A percentile compares a stretch with the other conserved stretches of the same genome.
phyloP scores from a whole-genome alignment of 2,888 invertebrate species.

The Gastracanthus pulcherrimus region DNA sequence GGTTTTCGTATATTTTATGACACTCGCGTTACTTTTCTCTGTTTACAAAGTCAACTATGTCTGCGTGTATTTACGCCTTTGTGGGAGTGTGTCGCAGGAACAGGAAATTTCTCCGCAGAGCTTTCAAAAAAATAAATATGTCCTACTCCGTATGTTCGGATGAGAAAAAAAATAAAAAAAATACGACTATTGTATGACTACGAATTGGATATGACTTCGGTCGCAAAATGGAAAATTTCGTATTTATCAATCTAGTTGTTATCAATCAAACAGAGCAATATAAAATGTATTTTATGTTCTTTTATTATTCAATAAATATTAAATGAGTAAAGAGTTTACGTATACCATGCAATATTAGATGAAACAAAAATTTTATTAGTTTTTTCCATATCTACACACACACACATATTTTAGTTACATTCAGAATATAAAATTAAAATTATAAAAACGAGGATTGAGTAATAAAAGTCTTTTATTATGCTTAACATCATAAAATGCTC shows the following conservation, averaged over 20 bases:
- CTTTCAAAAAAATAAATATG: slow-evolving; percentile 12
- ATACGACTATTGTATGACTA: background rate
- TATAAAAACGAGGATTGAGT: too few species aligned
- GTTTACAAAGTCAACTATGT: slow-evolving; percentile 32
- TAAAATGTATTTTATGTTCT: too few species aligned
- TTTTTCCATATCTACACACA: too few species aligned
- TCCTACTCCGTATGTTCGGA: background rate
- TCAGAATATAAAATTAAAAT: too few species aligned
- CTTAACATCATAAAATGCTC: too few species aligned
- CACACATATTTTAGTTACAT: too few species aligned
- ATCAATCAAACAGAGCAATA: too few species aligned
- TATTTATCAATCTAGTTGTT: background rate
- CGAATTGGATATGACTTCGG: background rate
- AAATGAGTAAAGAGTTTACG: too few species aligned
- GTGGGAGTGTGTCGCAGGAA: background rate
- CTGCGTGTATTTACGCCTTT: background rate
- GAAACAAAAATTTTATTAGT: too few species aligned
- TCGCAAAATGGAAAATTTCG: background rate
- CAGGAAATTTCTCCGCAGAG: background rate
- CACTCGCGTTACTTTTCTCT: slow-evolving; percentile 35
- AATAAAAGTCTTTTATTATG: too few species aligned
- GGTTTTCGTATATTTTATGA: slow-evolving; percentile 48
- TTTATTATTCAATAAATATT: too few species aligned
- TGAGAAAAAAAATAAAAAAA: background rate
- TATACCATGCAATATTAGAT: too few species aligned